Conservation (phyloP, 2,797 vertebrate genomes). For the Microctenopoma steveboyesi region DNA sequence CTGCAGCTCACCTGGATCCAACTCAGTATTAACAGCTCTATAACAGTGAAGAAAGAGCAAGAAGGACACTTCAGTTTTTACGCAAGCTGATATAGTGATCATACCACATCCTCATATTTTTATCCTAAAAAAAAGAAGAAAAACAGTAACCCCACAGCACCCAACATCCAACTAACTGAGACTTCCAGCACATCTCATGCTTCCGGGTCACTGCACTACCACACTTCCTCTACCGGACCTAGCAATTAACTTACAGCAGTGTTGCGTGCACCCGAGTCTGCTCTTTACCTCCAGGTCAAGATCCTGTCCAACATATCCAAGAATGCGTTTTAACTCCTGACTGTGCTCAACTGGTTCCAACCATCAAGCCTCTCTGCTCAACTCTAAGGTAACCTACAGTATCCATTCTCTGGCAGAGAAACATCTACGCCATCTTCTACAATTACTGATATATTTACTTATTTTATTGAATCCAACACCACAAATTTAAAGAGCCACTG, state of each 20-base stretch:
- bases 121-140: too few relatives aligned
- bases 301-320: conserved; percentile 6
- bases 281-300: conserved; percentile 7
- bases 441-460: not conserved
- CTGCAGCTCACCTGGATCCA: not conserved
- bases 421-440: not conserved
- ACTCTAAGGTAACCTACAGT: not conserved
- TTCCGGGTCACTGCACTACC: not conserved
- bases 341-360: not conserved
- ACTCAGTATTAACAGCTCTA: too few relatives aligned
- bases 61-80: not conserved
- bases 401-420: not conserved
- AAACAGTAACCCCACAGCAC: not conserved
- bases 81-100: not conserved
- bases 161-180: not conserved
- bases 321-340: not conserved
- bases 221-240: conserved; percentile 9
- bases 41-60: not conserved
- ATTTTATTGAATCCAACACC: not conserved
- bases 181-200: not conserved
- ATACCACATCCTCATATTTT: not conserved
- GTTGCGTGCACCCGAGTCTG: not conserved
- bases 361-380: not conserved
- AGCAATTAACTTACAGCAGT: not conserved
- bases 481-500: not conserved